These are phyloP conservation scores for Listronotus bonariensis DNA, from an alignment of 1,140 invertebrate species.

Conservation along the genomic window DNA sequence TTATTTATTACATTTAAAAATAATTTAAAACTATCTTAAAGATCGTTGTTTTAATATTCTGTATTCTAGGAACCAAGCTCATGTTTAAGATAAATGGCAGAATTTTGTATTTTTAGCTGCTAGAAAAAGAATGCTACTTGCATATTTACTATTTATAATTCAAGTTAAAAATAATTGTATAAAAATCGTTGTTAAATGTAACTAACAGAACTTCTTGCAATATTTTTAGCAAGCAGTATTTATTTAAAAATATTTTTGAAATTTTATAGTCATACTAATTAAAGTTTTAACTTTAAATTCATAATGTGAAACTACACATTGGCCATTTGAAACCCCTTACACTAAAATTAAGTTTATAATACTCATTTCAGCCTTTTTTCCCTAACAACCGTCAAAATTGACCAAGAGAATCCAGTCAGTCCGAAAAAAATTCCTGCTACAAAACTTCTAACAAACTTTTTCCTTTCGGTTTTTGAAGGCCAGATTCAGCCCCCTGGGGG, in stretches of 20 bases:
- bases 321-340: slow-evolving; percentile 12
- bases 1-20: slow-evolving; percentile 1
- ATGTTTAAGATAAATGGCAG: slow-evolving; percentile 8
- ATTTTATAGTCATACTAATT: no score
- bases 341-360: slow-evolving; percentile 21
- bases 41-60: not conserved
- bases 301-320: not conserved
- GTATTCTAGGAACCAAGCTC: slow-evolving; percentile 26
- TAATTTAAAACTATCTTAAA: slow-evolving; percentile 11
- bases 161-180: no score
- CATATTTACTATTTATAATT: no score
- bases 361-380: slow-evolving; percentile 35
- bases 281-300: no score
- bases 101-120: slow-evolving; percentile 3
- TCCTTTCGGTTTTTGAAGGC: slow-evolving; percentile 23
- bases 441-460: slow-evolving; percentile 48
- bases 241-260: no score
- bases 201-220: no score
- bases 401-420: slow-evolving; percentile 37
- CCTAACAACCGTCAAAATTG: slow-evolving; percentile 30
- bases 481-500: slow-evolving; percentile 41
- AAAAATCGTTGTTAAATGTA: no score
- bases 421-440: slow-evolving; percentile 43
- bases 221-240: no score
- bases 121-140: no score